Evolutionary conservation across 1,140 invertebrate genomes (phyloP), one percentile per base, ranked within the genome.

Genomic region (Pogonognathellus flavescens): DNA sequence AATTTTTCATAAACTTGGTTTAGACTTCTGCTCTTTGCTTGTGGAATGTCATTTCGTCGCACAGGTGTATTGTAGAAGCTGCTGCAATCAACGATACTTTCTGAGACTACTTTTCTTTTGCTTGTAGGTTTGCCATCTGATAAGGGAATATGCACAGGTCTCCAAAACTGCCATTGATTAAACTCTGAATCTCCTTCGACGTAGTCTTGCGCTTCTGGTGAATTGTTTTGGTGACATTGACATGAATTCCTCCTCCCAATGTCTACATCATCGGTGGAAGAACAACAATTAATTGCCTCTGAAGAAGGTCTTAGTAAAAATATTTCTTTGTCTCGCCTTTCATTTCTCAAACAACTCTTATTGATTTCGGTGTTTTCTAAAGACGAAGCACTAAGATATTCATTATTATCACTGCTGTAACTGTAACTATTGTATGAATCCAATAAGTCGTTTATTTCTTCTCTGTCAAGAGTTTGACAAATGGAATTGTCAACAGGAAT

Each of bases 101-200:
- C 70, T 8, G 70, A 76, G 6, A 76, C n/a, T 50, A n/a, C 41
- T 18, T 76, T 76, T 0, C 41, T 25, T 49, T 31, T 31, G n/a
- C 18, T 50, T 25, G 70, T 18, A 5, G 70, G 1, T 49, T 49
- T 18, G 1, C 6, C 31, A 41, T 18, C 7, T 1, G 9, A 31
- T 14, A 76, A 10, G 7, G 53, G 84, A 80, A 31, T 31, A 62
- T 53, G 8, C 14, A 41, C 13, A 53, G 66, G 20, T 70, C 83
- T 22, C 86, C 86, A 86, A 80, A 70, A 86, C 50, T 86, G 86
- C 83, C 83, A 86, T 18, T 86, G 72, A 80, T 86, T 86, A 50
- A 84, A 86, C 49, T 82, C 41, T 4, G 72, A 31, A 31, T 86
- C 20, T 55, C 80, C 83, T 52, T 62, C 20, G 11, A n/a, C 16